Evolutionary conservation across 2,888 invertebrate species (phyloP), one percentile per base, ranked within the genome.

Genomic region (Smittia sp.): DNA sequence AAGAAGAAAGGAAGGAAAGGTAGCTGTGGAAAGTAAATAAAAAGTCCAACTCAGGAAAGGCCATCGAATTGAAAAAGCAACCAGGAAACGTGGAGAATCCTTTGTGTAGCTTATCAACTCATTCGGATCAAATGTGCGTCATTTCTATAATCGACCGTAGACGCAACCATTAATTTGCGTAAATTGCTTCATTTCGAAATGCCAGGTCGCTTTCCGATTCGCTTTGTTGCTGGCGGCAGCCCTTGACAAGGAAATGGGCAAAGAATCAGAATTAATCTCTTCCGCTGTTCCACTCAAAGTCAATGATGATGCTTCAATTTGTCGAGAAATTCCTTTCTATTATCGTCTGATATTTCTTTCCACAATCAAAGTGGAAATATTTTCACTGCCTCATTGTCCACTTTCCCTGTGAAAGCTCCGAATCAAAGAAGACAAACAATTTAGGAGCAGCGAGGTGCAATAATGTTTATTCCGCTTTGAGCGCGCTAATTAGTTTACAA

Each of bases 111-210:
- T 24, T 63, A 63, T 63, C 63, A 63, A 13, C n/a, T 27, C n/a
- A 4, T n/a, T 63, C 11, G 9, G 27, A 63, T 63, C 63, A 27
- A 25, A 63, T n/a, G 63, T 63, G 63, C 9, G 15, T 6, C 22
- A 63, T 63, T 63, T 63, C 63, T 63, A 25, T 63, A 63, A 27
- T 27, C 25, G 63, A 25, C 63, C 22, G 2, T 54, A 46, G 20
- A 52, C 41, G 52, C 41, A 69, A 69, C 69, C 54, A 69, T 69
- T 69, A 69, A 69, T 69, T 69, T 69, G 69, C 46, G 69, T 69
- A 69, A 69, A 69, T 69, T 69, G 32, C 69, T 69, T 69, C 32
- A 69, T 69, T 69, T 69, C n/a, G 11, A 63, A 63, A 63, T 54
- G 27, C 69, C 25, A 52, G 11, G 9, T 22, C 52, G 41, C 54